Base-by-base conservation (phyloP, 2,888 invertebrate genomes). In the Branchipolynoe longqiensis region DNA sequence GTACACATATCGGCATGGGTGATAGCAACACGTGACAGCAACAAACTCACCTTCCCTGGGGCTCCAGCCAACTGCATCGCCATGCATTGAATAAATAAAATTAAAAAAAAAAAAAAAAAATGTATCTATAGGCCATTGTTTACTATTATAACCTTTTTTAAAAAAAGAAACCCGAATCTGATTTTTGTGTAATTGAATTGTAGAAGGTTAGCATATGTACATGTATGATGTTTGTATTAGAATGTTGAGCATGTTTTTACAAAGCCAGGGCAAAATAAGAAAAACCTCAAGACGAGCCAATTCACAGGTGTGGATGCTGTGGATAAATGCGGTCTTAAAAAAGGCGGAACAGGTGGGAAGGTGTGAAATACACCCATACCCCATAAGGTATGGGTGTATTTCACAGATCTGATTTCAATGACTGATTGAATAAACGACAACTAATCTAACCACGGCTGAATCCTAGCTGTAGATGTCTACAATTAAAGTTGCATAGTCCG, bases 161-260 rank as follows among this genome's bases (percentile, higher is more conserved):
- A 69, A 25, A 33, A 38, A 69, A n/a, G 38, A 69, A n/a, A n/a
- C n/a, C n/a, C n/a, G n/a, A n/a, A 1, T 69, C 38, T 69, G 69
- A 69, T 36, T n/a, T n/a, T n/a, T 69, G 69, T 69, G 69, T 69
- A 31, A 69, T 78, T 78, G 48, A 78, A 28, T 41, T 48, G 54
- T 78, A 78, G 78, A 78, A 78, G 41, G 28, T 22, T 78, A 78
- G 78, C 41, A 54, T 78, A 41, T 78, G 28, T 48, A 78, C 31
- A 78, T 78, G 78, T 78, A 41, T 41, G 48, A 78, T 78, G 78
- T 78, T 78, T 78, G 78, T 78, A 48, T 41, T 78, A 78, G 78
- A 28, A 78, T 78, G 41, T 78, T 78, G 78, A 48, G 31, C 78
- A 78, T 78, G 78, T 41, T 78, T 78, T 41, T 78, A 78, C 78